Conservation (phyloP, 1,140 invertebrate genomes). For the Leptopilina boulardi region DNA sequence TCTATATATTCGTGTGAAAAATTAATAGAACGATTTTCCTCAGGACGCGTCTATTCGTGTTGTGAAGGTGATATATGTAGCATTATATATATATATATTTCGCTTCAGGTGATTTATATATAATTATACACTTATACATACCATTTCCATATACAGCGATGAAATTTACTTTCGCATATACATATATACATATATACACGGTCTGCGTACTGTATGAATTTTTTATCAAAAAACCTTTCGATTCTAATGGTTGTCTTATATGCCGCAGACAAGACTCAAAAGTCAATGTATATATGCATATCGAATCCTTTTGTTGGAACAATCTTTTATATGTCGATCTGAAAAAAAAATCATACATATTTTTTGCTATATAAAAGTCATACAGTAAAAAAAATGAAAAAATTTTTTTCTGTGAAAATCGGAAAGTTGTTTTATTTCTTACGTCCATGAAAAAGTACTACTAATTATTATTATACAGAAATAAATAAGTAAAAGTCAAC, state of each 20-base stretch:
- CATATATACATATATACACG: too few species aligned
- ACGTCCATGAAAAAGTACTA: too few species aligned
- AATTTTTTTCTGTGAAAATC: too few species aligned
- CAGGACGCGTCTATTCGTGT: too few species aligned
- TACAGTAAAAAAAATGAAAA: too few species aligned
- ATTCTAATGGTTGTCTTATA: not conserved
- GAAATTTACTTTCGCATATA: not conserved
- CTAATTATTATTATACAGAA: too few species aligned
- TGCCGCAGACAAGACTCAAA: not conserved
- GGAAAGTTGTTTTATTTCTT: too few species aligned
- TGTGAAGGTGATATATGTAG: too few species aligned
- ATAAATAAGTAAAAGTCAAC: too few species aligned
- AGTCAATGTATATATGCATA: not conserved
- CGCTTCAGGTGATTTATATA: not conserved
- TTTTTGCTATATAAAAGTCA: not conserved
- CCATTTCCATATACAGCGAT: not conserved
- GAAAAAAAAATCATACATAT: not conserved
- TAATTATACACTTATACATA: not conserved
- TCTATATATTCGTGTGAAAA: too few species aligned
- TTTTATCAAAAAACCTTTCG: not conserved
- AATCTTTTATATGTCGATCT: not conserved
- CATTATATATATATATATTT: too few species aligned
- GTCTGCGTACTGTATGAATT: not conserved
- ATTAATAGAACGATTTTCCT: too few species aligned
- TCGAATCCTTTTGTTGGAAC: not conserved